Evolutionary conservation across 2,797 vertebrate genomes (phyloP).

Genomic region (Sebastes taczanowskii): DNA sequence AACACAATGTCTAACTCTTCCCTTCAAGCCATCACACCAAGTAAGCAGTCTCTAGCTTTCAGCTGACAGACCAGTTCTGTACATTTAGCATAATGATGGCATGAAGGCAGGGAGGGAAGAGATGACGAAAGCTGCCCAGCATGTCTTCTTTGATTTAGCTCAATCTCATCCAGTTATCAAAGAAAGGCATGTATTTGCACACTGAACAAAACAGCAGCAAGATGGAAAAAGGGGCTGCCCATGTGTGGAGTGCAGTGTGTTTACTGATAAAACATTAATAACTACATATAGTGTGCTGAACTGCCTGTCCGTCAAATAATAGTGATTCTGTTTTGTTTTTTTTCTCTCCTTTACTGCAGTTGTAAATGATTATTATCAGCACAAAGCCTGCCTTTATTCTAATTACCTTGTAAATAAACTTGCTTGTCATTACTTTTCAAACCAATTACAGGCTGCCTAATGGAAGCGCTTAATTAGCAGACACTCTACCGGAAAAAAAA

Average conservation of each 20-base stretch:
- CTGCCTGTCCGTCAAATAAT: constrained; percentile 66
- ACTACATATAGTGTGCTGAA: constrained; percentile 54
- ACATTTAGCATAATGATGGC: constrained; percentile 71
- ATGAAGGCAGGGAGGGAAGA: constrained; percentile 54
- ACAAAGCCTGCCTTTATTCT: constrained; percentile 85
- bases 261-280: constrained; percentile 65
- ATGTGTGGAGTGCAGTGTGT: constrained; percentile 44
- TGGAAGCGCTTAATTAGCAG: constrained; percentile 87
- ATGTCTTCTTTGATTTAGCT: constrained; percentile 70
- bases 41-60: constrained; percentile 55
- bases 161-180: constrained; percentile 76
- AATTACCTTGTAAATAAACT: constrained; percentile 91
- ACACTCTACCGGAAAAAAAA: constrained; percentile 81
- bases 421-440: constrained; percentile 90
- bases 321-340: constrained; percentile 39
- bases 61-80: constrained; percentile 70
- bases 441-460: constrained; percentile 89
- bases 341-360: constrained; percentile 47
- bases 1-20: constrained; percentile 57
- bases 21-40: constrained; percentile 51
- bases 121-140: constrained; percentile 71
- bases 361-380: constrained; percentile 86
- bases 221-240: constrained; percentile 38
- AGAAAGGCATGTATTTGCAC: constrained; percentile 67
- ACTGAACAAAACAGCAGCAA: constrained; percentile 64